Conservation (phyloP, 2,888 invertebrate genomes). For the Caradrina kadenii region DNA sequence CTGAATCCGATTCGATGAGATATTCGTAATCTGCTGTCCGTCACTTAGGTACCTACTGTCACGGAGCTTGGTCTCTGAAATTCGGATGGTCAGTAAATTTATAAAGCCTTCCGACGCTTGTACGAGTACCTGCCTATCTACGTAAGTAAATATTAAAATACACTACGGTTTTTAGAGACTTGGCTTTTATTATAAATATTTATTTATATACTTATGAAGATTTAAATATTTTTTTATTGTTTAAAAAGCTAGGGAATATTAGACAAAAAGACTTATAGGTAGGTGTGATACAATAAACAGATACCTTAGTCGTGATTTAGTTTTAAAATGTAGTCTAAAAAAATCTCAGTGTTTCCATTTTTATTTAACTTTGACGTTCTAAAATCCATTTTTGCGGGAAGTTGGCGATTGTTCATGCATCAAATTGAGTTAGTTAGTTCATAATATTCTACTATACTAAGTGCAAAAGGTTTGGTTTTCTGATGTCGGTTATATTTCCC, state of each 20-base stretch:
- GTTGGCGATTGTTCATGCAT: constrained; percentile 57
- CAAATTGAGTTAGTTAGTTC: constrained; percentile 47
- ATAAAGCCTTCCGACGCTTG: constrained; percentile 10
- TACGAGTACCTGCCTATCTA: too few relatives aligned
- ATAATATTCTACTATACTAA: constrained; percentile 12
- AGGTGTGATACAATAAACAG: neutral
- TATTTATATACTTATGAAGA: neutral
- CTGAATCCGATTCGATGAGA: constrained; percentile 51
- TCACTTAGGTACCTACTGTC: constrained; percentile 36
- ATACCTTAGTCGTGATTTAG: too few relatives aligned
- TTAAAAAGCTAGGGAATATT: neutral
- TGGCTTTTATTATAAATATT: neutral
- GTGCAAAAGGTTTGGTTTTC: constrained; percentile 30
- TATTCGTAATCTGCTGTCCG: constrained; percentile 54
- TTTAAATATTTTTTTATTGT: neutral
- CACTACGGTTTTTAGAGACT: neutral
- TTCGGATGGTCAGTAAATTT: constrained; percentile 13
- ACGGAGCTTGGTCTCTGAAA: constrained; percentile 34
- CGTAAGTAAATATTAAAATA: constrained; percentile 13
- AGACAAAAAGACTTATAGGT: too few relatives aligned
- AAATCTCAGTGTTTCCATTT: constrained; percentile 14
- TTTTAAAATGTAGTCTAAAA: neutral
- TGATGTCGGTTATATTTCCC: constrained; percentile 25
- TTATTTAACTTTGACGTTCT: constrained; percentile 30
- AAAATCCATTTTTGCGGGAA: constrained; percentile 48